Evolutionary conservation across 2,888 invertebrate species (phyloP).

Genomic region (Hirtodrosophila histrioides): DNA sequence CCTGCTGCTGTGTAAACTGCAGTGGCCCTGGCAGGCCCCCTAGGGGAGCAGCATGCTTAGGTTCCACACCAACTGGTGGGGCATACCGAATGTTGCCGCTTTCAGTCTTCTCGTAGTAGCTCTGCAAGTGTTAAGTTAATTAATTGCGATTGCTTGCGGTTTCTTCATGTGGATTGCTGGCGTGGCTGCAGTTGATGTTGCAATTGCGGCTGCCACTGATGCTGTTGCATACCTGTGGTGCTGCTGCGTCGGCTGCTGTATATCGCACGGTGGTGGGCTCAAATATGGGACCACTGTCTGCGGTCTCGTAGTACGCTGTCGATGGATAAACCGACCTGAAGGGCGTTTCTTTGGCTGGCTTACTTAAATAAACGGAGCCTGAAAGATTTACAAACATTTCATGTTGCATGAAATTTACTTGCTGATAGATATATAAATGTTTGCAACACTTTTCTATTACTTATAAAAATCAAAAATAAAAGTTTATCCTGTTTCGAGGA

Average conservation of each 20-base stretch:
- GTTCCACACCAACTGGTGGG: slow-evolving; percentile 40
- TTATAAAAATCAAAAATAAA: too few relatives aligned
- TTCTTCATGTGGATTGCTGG: neutral
- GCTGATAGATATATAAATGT: too few relatives aligned
- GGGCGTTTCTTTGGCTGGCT: slow-evolving; percentile 62
- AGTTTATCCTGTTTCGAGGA: too few relatives aligned
- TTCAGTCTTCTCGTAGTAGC: slow-evolving; percentile 54
- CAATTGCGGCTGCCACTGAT: slow-evolving; percentile 9
- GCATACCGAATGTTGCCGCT: slow-evolving; percentile 57
- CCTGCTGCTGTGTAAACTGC: slow-evolving; percentile 24
- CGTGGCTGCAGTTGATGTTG: slow-evolving; percentile 6
- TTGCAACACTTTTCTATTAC: too few relatives aligned
- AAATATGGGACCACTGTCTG: slow-evolving; percentile 49
- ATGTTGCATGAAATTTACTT: too few relatives aligned
- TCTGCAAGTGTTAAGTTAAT: slow-evolving; percentile 49
- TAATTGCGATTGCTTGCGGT: slow-evolving; percentile 32
- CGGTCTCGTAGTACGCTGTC: slow-evolving; percentile 53
- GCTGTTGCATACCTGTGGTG: slow-evolving; percentile 66
- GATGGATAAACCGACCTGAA: slow-evolving; percentile 72
- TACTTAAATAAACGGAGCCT: slow-evolving; percentile 45
- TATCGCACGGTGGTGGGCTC: slow-evolving; percentile 74
- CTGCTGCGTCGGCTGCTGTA: slow-evolving; percentile 73
- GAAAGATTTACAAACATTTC: too few relatives aligned
- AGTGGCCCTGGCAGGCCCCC: slow-evolving; percentile 39
- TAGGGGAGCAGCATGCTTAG: slow-evolving; percentile 24